A percentile compares a stretch with the other conserved stretches of the same genome.
phyloP scores from a whole-genome alignment of 2,113 vertebrate species.

The Arothron firmamentum region DNA sequence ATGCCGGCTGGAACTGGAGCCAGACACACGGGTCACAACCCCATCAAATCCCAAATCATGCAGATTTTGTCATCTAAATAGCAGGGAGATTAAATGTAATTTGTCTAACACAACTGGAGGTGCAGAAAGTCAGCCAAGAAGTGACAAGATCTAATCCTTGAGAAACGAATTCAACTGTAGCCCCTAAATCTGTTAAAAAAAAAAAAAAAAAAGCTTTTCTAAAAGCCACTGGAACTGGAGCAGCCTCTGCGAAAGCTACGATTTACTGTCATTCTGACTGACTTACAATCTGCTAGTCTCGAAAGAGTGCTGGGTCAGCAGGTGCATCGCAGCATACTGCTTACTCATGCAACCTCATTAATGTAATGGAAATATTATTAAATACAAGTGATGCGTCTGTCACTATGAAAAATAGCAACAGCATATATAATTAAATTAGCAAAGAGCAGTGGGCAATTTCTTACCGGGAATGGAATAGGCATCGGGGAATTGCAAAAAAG shows the following conservation, averaged over 20 bases:
- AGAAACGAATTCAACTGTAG: conserved; percentile 53
- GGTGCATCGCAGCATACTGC: conserved; percentile 48
- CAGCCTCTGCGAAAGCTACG: conserved; percentile 32
- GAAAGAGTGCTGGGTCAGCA: conserved; percentile 21
- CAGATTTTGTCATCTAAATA: conserved; percentile 72
- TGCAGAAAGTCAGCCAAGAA: conserved; percentile 60
- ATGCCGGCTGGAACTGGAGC: conserved; percentile 36
- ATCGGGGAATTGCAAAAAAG: conserved; percentile 45
- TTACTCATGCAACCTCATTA: conserved; percentile 45
- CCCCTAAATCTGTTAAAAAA: conserved; percentile 49
- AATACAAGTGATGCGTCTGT: conserved; percentile 42
- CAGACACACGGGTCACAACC: conserved; percentile 53
- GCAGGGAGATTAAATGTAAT: conserved; percentile 66
- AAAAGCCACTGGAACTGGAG: conserved; percentile 28
- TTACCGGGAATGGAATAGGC: conserved; percentile 57
- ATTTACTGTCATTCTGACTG: conserved; percentile 13
- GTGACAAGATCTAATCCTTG: conserved; percentile 64
- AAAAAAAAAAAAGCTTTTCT: conserved; percentile 20
- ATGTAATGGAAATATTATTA: conserved; percentile 58
- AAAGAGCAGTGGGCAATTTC: conserved; percentile 43
- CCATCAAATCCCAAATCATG: conserved; percentile 46
- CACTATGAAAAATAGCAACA: conserved; percentile 30
- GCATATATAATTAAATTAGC: conserved; percentile 58
- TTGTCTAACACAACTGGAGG: conserved; percentile 55
- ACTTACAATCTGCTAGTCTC: conserved; percentile 13